A percentile compares a stretch with the other conserved stretches of the same genome.
These are phyloP conservation scores for Platalea minor DNA, from an alignment of 2,797 vertebrate genomes.

Conservation along the genomic window DNA sequence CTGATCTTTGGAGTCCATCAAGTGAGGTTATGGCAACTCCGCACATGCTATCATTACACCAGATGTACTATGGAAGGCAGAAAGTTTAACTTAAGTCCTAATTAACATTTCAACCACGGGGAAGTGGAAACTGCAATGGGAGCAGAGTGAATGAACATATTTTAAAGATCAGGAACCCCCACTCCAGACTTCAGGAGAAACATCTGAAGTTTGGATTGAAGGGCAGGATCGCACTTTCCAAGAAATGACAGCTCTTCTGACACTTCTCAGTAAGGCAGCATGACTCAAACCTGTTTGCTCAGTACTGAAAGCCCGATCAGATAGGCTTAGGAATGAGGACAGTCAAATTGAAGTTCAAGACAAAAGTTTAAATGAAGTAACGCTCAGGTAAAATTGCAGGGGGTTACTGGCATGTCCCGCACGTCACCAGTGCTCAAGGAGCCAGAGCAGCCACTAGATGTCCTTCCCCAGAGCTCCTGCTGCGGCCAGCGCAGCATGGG, in stretches of 20 bases:
- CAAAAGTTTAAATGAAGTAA: neutral
- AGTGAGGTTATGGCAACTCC: neutral
- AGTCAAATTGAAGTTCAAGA: neutral
- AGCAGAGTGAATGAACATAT: neutral
- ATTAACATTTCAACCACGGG: neutral
- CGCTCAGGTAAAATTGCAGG: neutral
- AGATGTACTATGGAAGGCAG: neutral
- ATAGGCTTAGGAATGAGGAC: neutral
- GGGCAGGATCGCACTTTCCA: neutral
- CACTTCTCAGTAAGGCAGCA: neutral
- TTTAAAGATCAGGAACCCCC: neutral
- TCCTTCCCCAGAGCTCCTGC: neutral
- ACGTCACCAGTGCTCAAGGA: accelerated
- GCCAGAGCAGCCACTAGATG: neutral
- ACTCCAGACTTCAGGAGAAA: neutral
- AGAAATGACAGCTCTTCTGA: neutral
- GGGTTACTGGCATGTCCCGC: neutral
- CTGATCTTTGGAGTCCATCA: neutral
- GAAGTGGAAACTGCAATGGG: neutral
- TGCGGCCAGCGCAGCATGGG: accelerated
- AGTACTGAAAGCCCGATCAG: neutral
- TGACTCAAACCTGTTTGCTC: neutral
- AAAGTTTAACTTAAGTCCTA: neutral
- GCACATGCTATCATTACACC: neutral
- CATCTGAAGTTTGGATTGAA: neutral